Evolutionary conservation across 2,113 vertebrate species (phyloP).

Genomic region (Xenotilapia longispinis): DNA sequence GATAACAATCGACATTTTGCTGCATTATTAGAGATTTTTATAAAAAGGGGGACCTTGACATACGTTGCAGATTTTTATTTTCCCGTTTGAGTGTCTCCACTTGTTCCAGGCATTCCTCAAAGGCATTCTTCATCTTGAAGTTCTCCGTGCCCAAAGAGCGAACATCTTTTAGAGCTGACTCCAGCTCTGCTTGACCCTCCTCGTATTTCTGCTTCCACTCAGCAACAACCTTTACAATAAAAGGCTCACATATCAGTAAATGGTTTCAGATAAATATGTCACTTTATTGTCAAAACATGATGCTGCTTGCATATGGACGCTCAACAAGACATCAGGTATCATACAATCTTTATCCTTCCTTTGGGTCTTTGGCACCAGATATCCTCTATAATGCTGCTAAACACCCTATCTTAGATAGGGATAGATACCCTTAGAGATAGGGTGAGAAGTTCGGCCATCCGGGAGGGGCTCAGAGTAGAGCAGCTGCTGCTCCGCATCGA

Average conservation of each 20-base stretch:
- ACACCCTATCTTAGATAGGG: not conserved
- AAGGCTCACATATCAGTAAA: not conserved
- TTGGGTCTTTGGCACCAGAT: not conserved
- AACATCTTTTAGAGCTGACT: conserved; percentile 42
- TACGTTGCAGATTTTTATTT: conserved; percentile 66
- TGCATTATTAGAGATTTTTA: not conserved
- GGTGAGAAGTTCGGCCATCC: no score
- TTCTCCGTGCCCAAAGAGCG: conserved; percentile 47
- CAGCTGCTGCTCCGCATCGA: no score
- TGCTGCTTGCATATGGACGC: not conserved
- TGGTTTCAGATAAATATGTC: not conserved
- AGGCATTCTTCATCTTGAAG: conserved; percentile 66
- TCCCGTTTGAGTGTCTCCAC: conserved; percentile 58
- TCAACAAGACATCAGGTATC: not conserved
- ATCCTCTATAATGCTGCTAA: not conserved
- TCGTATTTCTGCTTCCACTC: conserved; percentile 64
- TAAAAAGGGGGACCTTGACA: rapidly evolving
- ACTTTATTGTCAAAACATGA: not conserved
- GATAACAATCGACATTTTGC: not conserved
- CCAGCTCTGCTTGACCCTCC: conserved; percentile 58
- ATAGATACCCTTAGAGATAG: no score
- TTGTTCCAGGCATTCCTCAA: conserved; percentile 55
- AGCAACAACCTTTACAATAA: conserved; percentile 25
- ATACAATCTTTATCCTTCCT: not conserved
- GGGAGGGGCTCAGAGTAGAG: no score